Conservation (phyloP, 2,797 vertebrate genomes). For the Scolopax rusticola region DNA sequence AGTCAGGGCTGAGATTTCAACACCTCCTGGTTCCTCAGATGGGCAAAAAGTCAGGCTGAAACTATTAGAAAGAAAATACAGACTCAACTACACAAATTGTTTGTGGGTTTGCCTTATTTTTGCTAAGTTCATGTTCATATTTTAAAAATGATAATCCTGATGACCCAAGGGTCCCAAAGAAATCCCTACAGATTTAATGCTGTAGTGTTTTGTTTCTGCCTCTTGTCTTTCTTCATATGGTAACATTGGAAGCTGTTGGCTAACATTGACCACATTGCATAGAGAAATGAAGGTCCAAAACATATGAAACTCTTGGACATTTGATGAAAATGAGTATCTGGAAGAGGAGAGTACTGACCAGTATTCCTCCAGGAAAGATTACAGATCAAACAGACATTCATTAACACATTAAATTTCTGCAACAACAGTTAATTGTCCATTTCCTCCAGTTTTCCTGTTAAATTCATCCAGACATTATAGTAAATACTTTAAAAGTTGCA, state of each 20-base stretch:
- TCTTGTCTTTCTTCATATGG: background rate
- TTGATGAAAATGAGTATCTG: background rate
- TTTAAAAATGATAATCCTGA: background rate
- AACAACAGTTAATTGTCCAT: background rate
- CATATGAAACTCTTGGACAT: accelerated
- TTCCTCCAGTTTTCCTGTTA: background rate
- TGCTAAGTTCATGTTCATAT: background rate
- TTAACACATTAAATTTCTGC: background rate
- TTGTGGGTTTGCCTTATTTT: background rate
- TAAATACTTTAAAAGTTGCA: background rate
- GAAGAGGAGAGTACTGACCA: background rate
- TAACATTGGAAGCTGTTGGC: background rate
- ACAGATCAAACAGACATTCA: background rate
- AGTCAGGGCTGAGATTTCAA: background rate
- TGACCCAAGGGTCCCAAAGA: background rate
- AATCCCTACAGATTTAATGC: background rate
- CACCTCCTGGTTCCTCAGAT: background rate
- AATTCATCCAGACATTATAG: background rate
- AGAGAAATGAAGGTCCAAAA: background rate
- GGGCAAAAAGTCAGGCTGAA: background rate
- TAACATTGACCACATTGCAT: background rate
- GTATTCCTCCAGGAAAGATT: background rate
- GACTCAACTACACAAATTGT: background rate
- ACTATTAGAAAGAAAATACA: background rate
- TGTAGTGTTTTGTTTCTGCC: background rate